Evolutionary conservation across 2,797 vertebrate genomes (phyloP).

Genomic region (Dermochelys coriacea): DNA sequence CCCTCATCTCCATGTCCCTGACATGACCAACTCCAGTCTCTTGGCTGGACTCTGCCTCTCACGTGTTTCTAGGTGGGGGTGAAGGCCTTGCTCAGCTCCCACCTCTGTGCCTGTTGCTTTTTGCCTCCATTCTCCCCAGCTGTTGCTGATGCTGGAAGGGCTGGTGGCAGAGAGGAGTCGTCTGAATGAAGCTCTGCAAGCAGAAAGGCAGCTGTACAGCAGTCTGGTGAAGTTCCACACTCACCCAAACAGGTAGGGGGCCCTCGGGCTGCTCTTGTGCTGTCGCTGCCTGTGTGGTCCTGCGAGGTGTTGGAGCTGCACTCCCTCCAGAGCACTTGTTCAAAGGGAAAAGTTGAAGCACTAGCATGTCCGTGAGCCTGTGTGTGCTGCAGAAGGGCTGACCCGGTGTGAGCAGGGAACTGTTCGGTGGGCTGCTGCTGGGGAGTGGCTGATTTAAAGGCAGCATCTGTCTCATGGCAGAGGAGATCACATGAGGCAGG

Average conservation of each 20-base stretch:
- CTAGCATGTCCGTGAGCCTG: not conserved
- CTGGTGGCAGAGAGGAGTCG: constrained; percentile 88
- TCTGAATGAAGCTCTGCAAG: constrained; percentile 90
- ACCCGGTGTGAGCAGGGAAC: not conserved
- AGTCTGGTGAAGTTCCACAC: constrained; percentile 87
- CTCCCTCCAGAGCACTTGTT: not conserved
- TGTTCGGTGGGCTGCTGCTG: not conserved
- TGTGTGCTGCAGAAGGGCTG: not conserved
- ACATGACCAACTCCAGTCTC: not conserved
- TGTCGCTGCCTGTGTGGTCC: not conserved
- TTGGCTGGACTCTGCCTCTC: not conserved
- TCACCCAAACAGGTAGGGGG: constrained; percentile 86
- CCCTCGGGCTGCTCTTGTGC: not conserved
- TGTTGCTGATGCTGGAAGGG: constrained; percentile 88
- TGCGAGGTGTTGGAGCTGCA: rapidly evolving
- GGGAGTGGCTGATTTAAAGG: not conserved
- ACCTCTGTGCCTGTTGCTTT: not conserved
- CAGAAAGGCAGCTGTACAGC: constrained; percentile 92
- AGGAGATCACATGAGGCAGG: not conserved
- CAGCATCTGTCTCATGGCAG: not conserved
- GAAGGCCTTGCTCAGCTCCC: not conserved
- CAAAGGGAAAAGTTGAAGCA: too few species aligned
- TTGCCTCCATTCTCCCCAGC: constrained; percentile 59
- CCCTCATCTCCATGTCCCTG: too few species aligned
- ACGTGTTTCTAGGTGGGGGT: not conserved